phyloP scores from a whole-genome alignment of 2,797 vertebrate genomes.

The Manis javanica region DNA sequence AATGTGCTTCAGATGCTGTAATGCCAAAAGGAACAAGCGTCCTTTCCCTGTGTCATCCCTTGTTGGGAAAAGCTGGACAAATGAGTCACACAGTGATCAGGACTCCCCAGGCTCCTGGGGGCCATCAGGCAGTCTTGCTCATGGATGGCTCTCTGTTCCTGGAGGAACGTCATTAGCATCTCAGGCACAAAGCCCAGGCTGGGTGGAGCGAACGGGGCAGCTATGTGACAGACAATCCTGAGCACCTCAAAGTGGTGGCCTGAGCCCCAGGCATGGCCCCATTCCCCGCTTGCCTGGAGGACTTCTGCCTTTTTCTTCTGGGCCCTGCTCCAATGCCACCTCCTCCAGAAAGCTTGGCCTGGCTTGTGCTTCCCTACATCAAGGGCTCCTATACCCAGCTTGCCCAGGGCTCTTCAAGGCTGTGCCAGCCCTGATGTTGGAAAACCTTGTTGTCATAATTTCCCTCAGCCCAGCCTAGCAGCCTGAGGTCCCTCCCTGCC shows the following conservation, averaged over 20 bases:
- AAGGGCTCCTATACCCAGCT: neutral
- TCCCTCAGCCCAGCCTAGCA: neutral
- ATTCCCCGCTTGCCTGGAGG: neutral
- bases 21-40: neutral
- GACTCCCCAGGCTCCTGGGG: neutral
- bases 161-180: neutral
- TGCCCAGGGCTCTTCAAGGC: neutral
- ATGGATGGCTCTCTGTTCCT: neutral
- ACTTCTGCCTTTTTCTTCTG: neutral
- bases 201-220: accelerated
- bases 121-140: neutral
- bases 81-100: neutral
- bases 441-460: neutral
- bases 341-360: neutral
- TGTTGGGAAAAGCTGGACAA: neutral
- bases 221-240: neutral
- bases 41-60: neutral
- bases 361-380: neutral
- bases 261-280: neutral
- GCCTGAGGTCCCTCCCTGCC: neutral
- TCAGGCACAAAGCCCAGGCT: neutral
- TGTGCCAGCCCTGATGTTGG: neutral
- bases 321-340: neutral
- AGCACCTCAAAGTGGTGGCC: neutral
- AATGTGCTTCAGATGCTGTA: neutral